Evolutionary conservation across 2,888 invertebrate species (phyloP).

Genomic region (Brachylomia viminalis): DNA sequence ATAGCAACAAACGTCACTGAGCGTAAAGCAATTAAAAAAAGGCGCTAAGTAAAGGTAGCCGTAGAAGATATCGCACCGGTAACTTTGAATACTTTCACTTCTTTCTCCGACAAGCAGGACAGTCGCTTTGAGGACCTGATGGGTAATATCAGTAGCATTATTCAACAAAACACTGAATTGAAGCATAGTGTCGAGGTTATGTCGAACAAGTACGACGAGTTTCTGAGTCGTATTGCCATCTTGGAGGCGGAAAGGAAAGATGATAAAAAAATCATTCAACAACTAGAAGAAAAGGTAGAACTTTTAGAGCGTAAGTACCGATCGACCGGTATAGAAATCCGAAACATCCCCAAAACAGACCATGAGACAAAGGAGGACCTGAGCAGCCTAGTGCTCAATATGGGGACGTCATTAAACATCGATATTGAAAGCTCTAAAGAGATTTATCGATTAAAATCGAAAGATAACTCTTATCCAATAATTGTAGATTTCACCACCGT

Average conservation of each 20-base stretch:
- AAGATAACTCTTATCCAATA: too few relatives aligned
- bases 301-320: too few relatives aligned
- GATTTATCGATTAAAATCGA: too few relatives aligned
- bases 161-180: not conserved
- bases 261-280: not conserved
- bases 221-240: not conserved
- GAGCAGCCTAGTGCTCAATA: too few relatives aligned
- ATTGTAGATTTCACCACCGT: too few relatives aligned
- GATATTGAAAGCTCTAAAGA: too few relatives aligned
- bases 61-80: not conserved
- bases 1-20: too few relatives aligned
- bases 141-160: not conserved
- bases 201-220: not conserved
- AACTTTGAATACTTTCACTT: not conserved
- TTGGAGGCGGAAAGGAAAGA: constrained; percentile 3
- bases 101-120: not conserved
- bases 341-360: too few relatives aligned
- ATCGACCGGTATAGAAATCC: too few relatives aligned
- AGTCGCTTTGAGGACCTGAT: not conserved
- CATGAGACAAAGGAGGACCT: too few relatives aligned
- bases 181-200: not conserved
- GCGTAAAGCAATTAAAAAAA: not conserved
- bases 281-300: not conserved
- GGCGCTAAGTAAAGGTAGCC: not conserved
- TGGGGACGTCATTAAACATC: too few relatives aligned